Conservation (phyloP, 2,797 vertebrate genomes). For the Aythya fuligula region DNA sequence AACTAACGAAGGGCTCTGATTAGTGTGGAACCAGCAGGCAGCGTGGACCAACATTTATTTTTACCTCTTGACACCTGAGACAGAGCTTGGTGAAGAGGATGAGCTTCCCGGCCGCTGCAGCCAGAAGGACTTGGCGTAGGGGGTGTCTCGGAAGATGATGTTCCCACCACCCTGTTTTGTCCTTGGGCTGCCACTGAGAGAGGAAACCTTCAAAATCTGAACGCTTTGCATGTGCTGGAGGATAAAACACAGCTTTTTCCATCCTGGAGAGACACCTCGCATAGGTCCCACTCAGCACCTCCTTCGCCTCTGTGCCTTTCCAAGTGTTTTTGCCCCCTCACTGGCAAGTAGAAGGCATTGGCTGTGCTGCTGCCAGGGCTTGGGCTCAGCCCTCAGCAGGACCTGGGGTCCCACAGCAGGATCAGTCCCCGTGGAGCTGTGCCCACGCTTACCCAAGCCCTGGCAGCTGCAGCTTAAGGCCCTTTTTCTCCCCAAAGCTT, state of each 20-base stretch:
- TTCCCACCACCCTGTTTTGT: neutral
- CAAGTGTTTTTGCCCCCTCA: neutral
- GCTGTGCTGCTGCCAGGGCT: neutral
- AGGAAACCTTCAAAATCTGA: neutral
- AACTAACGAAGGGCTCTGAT: slow-evolving; percentile 40
- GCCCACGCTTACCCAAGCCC: too few relatives aligned
- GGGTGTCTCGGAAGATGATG: neutral
- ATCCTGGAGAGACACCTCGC: neutral
- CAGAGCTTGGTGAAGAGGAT: neutral
- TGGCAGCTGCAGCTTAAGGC: neutral
- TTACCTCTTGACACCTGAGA: neutral
- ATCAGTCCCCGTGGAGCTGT: neutral
- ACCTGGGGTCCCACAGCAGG: neutral
- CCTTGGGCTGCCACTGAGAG: neutral
- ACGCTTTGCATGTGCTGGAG: neutral
- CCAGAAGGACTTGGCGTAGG: neutral
- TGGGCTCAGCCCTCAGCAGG: neutral
- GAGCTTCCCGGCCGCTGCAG: neutral
- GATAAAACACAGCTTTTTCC: neutral
- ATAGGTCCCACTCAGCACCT: neutral
- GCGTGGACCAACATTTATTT: neutral
- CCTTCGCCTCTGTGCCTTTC: fast-evolving
- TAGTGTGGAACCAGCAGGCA: neutral
- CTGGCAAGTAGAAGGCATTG: neutral
- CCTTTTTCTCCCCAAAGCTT: neutral